These are phyloP conservation scores for Phainopepla nitens DNA, from an alignment of 2,113 vertebrate species.

Conservation along the genomic window DNA sequence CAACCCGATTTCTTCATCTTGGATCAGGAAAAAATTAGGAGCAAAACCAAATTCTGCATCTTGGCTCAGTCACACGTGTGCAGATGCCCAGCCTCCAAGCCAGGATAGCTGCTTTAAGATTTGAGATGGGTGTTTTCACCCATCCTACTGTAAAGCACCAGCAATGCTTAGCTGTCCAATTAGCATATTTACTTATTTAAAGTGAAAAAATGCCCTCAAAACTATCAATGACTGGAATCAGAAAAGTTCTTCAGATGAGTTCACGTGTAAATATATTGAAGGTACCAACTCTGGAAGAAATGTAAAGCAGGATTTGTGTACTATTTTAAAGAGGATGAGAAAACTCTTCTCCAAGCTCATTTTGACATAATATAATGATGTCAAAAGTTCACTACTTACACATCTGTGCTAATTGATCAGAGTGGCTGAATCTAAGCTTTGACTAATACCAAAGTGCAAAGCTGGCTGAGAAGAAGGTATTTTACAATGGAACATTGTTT, in stretches of 20 bases:
- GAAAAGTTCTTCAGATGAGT: neutral
- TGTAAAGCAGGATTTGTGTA: neutral
- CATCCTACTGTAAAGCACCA: neutral
- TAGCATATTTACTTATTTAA: neutral
- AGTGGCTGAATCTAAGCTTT: neutral
- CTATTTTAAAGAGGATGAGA: neutral
- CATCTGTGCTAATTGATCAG: neutral
- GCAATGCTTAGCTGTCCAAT: neutral
- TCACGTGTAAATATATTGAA: neutral
- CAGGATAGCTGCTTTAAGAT: neutral
- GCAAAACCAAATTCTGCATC: neutral
- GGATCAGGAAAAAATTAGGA: neutral
- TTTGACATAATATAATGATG: neutral
- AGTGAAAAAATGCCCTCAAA: neutral
- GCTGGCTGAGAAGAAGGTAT: neutral
- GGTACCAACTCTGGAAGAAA: neutral
- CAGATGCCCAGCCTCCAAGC: neutral
- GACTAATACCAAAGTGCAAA: neutral
- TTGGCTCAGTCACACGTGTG: neutral
- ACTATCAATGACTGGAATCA: neutral
- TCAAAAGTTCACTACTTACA: neutral
- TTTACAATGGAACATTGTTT: neutral
- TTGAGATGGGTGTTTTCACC: neutral
- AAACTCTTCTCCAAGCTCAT: neutral
- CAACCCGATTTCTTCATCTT: neutral